Evolutionary conservation across 2,797 vertebrate species (phyloP).

Genomic region (Channallabes apus): DNA sequence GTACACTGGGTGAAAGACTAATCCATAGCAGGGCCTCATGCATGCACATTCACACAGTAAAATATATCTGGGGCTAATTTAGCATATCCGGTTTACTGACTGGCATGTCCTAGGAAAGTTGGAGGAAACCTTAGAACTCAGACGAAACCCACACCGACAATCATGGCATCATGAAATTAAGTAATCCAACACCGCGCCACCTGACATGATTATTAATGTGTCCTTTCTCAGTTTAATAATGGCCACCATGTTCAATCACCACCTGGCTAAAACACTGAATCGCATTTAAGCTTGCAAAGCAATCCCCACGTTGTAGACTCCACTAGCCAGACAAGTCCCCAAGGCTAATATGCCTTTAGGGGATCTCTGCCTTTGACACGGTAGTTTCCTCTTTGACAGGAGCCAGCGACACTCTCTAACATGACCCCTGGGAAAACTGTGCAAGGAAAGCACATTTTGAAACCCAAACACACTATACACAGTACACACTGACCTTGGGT

Average conservation of each 20-base stretch:
- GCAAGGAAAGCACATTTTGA: conserved; percentile 9
- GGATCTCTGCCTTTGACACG: conserved; percentile 44
- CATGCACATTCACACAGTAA: background rate
- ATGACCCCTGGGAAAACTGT: conserved; percentile 23
- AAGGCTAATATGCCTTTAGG: conserved; percentile 45
- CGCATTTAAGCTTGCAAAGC: conserved; percentile 23
- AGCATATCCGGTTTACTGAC: background rate
- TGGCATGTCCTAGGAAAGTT: too few species aligned
- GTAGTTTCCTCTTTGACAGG: conserved; percentile 41
- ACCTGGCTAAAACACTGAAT: conserved; percentile 15
- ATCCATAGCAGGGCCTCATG: background rate
- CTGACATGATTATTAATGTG: conserved; percentile 9
- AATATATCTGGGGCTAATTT: background rate
- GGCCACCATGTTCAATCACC: background rate
- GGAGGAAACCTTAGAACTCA: background rate
- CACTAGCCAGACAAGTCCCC: conserved; percentile 31
- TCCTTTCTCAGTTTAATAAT: background rate
- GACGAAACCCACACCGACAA: background rate
- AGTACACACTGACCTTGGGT: conserved; percentile 2
- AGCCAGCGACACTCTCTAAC: conserved; percentile 47
- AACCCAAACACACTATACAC: conserved; percentile 19
- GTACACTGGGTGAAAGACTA: background rate
- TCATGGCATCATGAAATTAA: background rate
- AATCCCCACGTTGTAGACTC: conserved; percentile 8
- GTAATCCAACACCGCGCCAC: background rate